phyloP scores from a whole-genome alignment of 1,140 invertebrate species.

The Heliconius hewitsoni region DNA sequence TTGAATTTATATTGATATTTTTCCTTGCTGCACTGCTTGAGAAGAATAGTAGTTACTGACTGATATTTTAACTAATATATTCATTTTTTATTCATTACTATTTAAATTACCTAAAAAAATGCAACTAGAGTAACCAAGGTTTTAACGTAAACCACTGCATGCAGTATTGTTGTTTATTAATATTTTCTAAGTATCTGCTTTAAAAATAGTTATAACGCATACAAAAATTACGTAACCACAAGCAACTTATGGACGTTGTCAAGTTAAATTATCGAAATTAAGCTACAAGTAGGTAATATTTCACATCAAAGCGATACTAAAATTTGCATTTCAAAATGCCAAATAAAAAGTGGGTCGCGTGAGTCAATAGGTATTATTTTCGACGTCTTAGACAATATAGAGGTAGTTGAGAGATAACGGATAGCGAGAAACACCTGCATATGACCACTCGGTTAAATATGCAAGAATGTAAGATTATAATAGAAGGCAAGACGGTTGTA shows the following conservation, averaged over 20 bases:
- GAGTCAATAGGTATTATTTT: slow-evolving; percentile 32
- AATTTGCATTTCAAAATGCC: slow-evolving; percentile 26
- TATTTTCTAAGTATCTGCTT: too few relatives aligned
- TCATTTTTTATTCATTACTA: too few relatives aligned
- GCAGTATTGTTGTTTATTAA: too few relatives aligned
- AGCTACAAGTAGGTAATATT: not conserved
- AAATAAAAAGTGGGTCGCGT: slow-evolving; percentile 26
- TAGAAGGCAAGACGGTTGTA: not conserved
- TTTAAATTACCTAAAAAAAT: too few relatives aligned
- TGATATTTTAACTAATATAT: too few relatives aligned
- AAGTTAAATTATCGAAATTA: not conserved
- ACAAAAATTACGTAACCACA: not conserved
- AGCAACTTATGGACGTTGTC: not conserved
- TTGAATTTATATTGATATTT: not conserved
- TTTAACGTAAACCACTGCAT: too few relatives aligned
- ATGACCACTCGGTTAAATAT: slow-evolving; percentile 14
- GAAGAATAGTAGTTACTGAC: too few relatives aligned
- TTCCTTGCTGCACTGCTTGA: not conserved
- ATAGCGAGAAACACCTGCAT: not conserved
- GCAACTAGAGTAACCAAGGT: too few relatives aligned
- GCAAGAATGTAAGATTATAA: not conserved
- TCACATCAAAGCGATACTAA: slow-evolving; percentile 11
- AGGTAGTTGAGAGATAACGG: slow-evolving; percentile 17
- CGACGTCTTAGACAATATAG: slow-evolving; percentile 25
- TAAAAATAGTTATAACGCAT: too few relatives aligned